Evolutionary conservation across 2,113 vertebrate genomes (phyloP).

Genomic region (Vireo altiloquus): DNA sequence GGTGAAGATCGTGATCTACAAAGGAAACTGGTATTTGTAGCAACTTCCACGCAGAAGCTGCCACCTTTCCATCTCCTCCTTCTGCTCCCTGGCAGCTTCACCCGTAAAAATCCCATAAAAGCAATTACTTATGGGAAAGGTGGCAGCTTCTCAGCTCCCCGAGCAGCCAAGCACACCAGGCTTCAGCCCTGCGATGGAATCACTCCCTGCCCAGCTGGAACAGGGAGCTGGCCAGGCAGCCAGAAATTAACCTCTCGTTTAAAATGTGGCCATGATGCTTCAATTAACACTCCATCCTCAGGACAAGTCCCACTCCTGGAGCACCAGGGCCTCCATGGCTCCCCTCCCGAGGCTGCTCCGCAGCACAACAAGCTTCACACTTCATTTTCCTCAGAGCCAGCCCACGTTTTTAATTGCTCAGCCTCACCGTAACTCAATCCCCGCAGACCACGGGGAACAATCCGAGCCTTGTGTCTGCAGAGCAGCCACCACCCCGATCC

Average conservation of each 20-base stretch:
- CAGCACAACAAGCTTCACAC: background rate
- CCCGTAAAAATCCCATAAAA: background rate
- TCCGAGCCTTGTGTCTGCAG: background rate
- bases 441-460: background rate
- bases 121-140: background rate
- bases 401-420: background rate
- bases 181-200: background rate
- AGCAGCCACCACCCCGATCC: background rate
- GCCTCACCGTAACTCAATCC: background rate
- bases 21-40: background rate
- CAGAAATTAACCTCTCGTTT: background rate
- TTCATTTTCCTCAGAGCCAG: background rate
- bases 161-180: background rate
- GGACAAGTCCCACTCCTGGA: background rate
- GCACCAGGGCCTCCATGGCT: background rate
- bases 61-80: background rate
- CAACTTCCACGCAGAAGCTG: background rate
- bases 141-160: background rate
- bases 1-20: background rate
- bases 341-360: background rate
- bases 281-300: background rate
- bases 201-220: background rate
- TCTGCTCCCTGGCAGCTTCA: background rate
- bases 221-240: background rate
- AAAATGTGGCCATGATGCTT: background rate